Conservation (phyloP, 2,888 invertebrate genomes). For the Augochlorella aurata region DNA sequence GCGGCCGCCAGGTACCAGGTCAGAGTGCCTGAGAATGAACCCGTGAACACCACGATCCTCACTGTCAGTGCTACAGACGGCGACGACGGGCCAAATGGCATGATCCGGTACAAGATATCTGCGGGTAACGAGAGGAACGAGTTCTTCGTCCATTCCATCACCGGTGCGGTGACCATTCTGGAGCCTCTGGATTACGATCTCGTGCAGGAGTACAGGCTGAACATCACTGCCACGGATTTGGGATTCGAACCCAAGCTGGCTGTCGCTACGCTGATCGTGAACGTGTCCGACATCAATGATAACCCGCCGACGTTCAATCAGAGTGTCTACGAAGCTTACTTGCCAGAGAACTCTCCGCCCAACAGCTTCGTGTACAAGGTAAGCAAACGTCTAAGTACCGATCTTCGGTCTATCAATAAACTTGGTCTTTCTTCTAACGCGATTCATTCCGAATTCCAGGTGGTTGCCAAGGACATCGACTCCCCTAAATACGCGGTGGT, state of each 20-base stretch:
- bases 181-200: constrained; percentile 93
- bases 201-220: constrained; percentile 91
- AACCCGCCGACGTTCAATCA: constrained; percentile 94
- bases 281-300: constrained; percentile 95
- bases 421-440: not conserved
- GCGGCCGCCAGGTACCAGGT: constrained; percentile 93
- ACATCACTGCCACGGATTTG: constrained; percentile 93
- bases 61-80: constrained; percentile 92
- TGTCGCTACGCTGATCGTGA: constrained; percentile 91
- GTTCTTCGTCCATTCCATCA: constrained; percentile 89
- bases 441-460: constrained; percentile 65
- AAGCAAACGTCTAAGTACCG: not conserved
- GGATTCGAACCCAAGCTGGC: constrained; percentile 91
- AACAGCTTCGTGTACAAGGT: constrained; percentile 79
- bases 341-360: constrained; percentile 91
- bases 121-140: constrained; percentile 91
- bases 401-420: no score
- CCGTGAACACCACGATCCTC: constrained; percentile 91
- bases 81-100: constrained; percentile 95
- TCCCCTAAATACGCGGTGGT: constrained; percentile 94
- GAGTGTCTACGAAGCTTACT: constrained; percentile 88
- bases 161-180: constrained; percentile 91
- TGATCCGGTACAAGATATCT: constrained; percentile 91
- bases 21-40: constrained; percentile 95
- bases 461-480: constrained; percentile 92